Conservation (phyloP, 2,888 invertebrate species). For the Anthoptus insignis region DNA sequence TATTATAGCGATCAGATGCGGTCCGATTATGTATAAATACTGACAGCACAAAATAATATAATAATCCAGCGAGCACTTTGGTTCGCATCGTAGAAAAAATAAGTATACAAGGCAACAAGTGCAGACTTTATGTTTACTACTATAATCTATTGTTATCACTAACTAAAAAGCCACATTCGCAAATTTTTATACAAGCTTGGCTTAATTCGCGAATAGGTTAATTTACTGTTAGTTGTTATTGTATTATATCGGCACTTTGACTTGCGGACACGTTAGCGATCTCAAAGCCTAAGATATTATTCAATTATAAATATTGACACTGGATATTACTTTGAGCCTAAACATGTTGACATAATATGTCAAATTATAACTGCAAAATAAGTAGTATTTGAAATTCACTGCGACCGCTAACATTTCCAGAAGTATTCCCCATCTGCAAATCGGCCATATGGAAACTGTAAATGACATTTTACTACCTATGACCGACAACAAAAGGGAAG, state of each 20-base stretch:
- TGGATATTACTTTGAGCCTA: constrained; percentile 51
- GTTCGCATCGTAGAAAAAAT: constrained; percentile 77
- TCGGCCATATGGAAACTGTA: constrained; percentile 37
- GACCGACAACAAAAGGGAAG: constrained; percentile 43
- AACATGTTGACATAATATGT: constrained; percentile 54
- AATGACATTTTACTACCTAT: constrained; percentile 26
- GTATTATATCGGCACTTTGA: constrained; percentile 66
- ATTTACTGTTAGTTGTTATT: constrained; percentile 76
- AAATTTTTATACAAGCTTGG: constrained; percentile 78
- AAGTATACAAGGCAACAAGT: constrained; percentile 85
- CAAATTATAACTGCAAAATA: too few relatives aligned
- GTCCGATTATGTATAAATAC: constrained; percentile 56
- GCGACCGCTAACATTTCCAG: constrained; percentile 64
- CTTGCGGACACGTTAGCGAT: constrained; percentile 60
- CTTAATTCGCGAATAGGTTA: constrained; percentile 82
- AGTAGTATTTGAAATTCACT: constrained; percentile 52
- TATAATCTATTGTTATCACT: constrained; percentile 75
- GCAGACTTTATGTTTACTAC: constrained; percentile 86
- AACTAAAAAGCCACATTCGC: constrained; percentile 82
- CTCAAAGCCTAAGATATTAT: constrained; percentile 57
- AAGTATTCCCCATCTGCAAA: constrained; percentile 42
- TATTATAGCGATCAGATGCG: constrained; percentile 17
- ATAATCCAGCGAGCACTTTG: constrained; percentile 66
- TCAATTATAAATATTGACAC: constrained; percentile 44
- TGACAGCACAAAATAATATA: constrained; percentile 78